Evolutionary conservation across 2,113 vertebrate species (phyloP).

Genomic region (Oryzias woworae): DNA sequence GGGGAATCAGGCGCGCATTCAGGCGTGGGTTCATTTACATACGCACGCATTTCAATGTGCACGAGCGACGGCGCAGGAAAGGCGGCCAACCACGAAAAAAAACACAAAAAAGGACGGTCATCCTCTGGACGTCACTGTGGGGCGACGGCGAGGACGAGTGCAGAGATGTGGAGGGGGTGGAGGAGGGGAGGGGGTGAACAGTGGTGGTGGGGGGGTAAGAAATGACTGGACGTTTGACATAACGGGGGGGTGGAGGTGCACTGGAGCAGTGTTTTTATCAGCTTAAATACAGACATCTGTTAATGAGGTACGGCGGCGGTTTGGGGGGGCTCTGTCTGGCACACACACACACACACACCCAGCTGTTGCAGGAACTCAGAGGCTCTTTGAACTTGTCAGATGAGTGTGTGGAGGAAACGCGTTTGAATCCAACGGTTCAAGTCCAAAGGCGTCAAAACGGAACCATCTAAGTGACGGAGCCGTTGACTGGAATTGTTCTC

Average conservation of each 20-base stretch:
- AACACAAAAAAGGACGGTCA: background rate
- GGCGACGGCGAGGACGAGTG: constrained; percentile 58
- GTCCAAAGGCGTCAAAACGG: constrained; percentile 63
- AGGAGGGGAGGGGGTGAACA: constrained; percentile 17
- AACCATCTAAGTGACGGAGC: constrained; percentile 58
- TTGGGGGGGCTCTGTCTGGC: constrained; percentile 18
- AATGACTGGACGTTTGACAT: constrained; percentile 79
- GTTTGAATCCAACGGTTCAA: too few species aligned
- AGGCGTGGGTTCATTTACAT: constrained; percentile 58
- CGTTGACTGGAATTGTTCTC: constrained; percentile 52
- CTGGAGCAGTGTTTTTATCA: constrained; percentile 73
- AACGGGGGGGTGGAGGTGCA: constrained; percentile 68
- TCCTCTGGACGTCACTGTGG: constrained; percentile 52
- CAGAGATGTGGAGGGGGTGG: constrained; percentile 70
- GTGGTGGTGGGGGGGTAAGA: constrained; percentile 40
- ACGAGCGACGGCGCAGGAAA: constrained; percentile 15
- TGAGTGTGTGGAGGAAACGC: background rate
- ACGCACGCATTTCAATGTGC: constrained; percentile 45
- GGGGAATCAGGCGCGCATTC: constrained; percentile 47
- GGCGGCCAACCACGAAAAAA: constrained; percentile 22
- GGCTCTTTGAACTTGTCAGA: constrained; percentile 42
- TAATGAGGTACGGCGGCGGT: constrained; percentile 45
- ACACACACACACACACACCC: too few species aligned
- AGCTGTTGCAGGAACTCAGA: background rate
- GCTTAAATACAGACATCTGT: constrained; percentile 83